Percentiles rank a stretch among this genome's conserved stretches.
phyloP scores from a whole-genome alignment of 1,140 invertebrate genomes.

The Leptopilina boulardi region DNA sequence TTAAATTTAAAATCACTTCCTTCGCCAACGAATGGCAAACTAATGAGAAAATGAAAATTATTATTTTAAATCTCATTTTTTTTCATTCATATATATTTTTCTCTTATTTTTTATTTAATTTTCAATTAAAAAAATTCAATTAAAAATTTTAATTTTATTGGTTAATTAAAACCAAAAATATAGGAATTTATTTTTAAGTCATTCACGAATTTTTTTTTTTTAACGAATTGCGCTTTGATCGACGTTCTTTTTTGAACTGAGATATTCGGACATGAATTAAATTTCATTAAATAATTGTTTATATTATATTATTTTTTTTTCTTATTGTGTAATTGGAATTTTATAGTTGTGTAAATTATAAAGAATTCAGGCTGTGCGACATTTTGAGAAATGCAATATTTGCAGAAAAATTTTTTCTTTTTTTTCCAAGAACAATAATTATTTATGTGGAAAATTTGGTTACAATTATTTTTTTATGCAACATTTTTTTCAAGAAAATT shows the following conservation, averaged over 20 bases:
- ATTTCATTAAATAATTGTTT: conserved; percentile 29
- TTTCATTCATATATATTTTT: too few species aligned
- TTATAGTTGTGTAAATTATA: conserved; percentile 51
- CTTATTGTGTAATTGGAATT: conserved; percentile 51
- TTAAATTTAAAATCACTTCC: conserved; percentile 62
- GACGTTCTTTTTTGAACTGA: conserved; percentile 27
- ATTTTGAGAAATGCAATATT: conserved; percentile 38
- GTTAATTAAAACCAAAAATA: too few species aligned
- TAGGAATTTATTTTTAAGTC: too few species aligned
- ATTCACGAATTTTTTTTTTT: too few species aligned
- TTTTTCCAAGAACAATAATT: background rate
- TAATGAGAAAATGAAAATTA: conserved; percentile 40
- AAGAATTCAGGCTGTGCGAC: conserved; percentile 53
- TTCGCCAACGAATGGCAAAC: conserved; percentile 46
- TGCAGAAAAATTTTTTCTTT: conserved; percentile 30
- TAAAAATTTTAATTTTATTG: too few species aligned
- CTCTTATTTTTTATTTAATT: conserved; percentile 32
- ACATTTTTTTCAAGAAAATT: too few species aligned
- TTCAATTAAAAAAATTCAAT: background rate
- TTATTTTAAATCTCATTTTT: conserved; percentile 29
- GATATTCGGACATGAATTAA: background rate
- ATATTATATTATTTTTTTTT: conserved; percentile 43
- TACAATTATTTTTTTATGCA: too few species aligned
- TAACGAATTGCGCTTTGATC: background rate
- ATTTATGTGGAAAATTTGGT: too few species aligned